A percentile compares a stretch with the other conserved stretches of the same genome.
phyloP scores from a whole-genome alignment of 2,888 invertebrate genomes.

The Tipula confusa region DNA sequence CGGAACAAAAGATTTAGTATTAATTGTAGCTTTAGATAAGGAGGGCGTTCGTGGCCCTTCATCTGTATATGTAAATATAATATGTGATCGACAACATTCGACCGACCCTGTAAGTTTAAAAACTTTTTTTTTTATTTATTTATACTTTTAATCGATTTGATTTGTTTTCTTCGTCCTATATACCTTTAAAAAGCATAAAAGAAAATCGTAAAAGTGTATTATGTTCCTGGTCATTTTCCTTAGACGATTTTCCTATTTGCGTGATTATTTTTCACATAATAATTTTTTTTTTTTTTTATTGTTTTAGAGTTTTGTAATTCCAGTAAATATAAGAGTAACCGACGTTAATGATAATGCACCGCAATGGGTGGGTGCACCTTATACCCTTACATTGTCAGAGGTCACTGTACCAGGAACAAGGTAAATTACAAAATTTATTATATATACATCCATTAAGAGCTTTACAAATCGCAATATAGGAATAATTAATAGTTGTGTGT shows the following conservation, averaged over 20 bases:
- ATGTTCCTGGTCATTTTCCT: background rate
- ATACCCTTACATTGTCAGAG: conserved; percentile 77
- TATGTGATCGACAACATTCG: conserved; percentile 75
- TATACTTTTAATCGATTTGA: no score
- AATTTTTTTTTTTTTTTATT: background rate
- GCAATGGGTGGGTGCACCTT: conserved; percentile 74
- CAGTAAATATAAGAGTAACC: conserved; percentile 63
- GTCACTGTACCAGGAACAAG: conserved; percentile 63
- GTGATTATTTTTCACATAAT: background rate
- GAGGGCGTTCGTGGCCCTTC: conserved; percentile 79
- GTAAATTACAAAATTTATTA: conserved; percentile 32
- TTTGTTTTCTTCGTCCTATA: background rate
- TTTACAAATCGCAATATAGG: no score
- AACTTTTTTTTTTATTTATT: conserved; percentile 32
- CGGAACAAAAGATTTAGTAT: conserved; percentile 74
- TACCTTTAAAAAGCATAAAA: background rate
- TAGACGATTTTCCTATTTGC: background rate
- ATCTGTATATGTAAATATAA: conserved; percentile 79
- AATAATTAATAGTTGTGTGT: background rate
- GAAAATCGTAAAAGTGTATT: no score
- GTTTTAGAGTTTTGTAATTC: conserved; percentile 47
- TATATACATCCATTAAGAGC: conserved; percentile 29
- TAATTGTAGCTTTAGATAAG: conserved; percentile 74
- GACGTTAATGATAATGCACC: conserved; percentile 91
- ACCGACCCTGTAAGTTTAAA: conserved; percentile 65